Percentiles rank a stretch among this genome's conserved stretches.
Conservation (phyloP, 2,113 vertebrate genomes). For the Melierax canorus region DNA sequence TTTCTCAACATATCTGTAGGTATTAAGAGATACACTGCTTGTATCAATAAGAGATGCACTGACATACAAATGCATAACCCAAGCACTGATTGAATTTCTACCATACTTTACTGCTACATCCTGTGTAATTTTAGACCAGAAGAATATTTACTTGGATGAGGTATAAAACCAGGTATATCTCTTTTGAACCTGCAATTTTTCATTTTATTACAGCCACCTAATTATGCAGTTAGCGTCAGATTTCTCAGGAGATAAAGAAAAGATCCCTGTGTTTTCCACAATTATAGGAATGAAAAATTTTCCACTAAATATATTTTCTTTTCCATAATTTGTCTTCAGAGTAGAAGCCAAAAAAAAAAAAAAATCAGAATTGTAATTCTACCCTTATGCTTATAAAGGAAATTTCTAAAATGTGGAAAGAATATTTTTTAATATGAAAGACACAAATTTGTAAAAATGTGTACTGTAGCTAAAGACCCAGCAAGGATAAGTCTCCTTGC, state of each 20-base stretch:
- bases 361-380: neutral
- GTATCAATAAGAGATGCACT: neutral
- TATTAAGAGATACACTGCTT: neutral
- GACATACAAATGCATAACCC: neutral
- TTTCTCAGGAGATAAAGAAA: neutral
- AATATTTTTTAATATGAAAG: neutral
- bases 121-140: neutral
- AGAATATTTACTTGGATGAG: neutral
- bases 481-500: neutral
- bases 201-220: neutral
- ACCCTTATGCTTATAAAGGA: neutral
- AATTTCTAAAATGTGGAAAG: neutral
- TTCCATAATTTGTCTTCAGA: neutral
- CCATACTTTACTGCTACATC: neutral
- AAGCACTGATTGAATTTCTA: neutral
- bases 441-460: neutral
- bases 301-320: neutral
- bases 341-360: neutral
- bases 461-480: neutral
- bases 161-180: neutral
- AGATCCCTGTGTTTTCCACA: neutral
- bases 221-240: neutral
- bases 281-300: neutral
- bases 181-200: neutral
- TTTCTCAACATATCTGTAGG: neutral